These are phyloP conservation scores for Gorsachius goisagi DNA, from an alignment of 2,113 vertebrate genomes.

Conservation along the genomic window DNA sequence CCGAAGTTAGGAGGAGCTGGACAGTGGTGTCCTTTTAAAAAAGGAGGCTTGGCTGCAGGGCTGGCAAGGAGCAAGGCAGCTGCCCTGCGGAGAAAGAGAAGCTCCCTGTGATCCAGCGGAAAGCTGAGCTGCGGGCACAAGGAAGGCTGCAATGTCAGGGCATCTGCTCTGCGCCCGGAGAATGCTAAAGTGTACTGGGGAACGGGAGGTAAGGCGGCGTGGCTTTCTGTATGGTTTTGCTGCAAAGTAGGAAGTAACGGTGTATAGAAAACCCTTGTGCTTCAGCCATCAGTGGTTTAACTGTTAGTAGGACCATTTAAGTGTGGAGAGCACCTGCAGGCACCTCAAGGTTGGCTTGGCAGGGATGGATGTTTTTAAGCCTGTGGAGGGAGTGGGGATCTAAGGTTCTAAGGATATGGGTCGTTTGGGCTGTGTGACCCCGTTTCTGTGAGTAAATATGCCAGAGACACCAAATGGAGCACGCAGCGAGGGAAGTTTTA, in stretches of 20 bases:
- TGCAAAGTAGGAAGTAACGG: neutral
- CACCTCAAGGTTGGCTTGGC: neutral
- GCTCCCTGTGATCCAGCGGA: neutral
- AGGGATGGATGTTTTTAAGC: neutral
- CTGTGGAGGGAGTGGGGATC: neutral
- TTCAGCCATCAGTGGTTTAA: neutral
- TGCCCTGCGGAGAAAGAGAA: neutral
- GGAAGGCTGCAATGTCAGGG: neutral
- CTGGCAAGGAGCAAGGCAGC: neutral
- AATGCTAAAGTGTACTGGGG: neutral
- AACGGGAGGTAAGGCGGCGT: neutral
- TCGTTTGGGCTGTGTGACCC: neutral
- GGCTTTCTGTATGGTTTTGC: neutral
- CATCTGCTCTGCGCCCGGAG: neutral
- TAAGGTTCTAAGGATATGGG: neutral
- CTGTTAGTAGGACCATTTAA: neutral
- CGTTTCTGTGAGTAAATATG: neutral
- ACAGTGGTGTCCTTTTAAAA: neutral
- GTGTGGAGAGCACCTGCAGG: neutral
- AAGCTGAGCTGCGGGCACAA: accelerated
- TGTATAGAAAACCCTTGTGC: neutral
- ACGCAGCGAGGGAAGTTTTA: accelerated
- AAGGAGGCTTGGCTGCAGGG: neutral
- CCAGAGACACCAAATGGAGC: neutral
- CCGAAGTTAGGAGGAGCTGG: neutral